These are phyloP conservation scores for Chaetodon auriga DNA, from an alignment of 2,113 vertebrate species.

Conservation along the genomic window DNA sequence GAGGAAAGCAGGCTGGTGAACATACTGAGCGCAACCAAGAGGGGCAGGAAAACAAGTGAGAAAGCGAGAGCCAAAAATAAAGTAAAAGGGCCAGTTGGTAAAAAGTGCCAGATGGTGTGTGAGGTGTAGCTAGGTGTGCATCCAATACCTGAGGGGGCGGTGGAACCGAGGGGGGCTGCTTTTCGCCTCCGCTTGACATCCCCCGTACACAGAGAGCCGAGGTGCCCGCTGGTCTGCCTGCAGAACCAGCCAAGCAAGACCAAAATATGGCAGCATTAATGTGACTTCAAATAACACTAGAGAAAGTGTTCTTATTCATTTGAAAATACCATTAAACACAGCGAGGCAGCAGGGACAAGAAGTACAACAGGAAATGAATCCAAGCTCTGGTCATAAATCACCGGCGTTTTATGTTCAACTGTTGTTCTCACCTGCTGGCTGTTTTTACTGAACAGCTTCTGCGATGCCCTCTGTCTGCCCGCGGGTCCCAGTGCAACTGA, in stretches of 20 bases:
- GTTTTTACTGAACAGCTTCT: slow-evolving; percentile 94
- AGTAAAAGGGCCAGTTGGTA: slow-evolving; percentile 56
- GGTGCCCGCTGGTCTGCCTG: slow-evolving; percentile 97
- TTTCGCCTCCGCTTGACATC: slow-evolving; percentile 98
- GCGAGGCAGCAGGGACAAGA: slow-evolving; percentile 9
- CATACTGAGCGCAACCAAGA: slow-evolving; percentile 82
- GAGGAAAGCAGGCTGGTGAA: slow-evolving; percentile 49
- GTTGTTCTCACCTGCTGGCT: slow-evolving; percentile 90
- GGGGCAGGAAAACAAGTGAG: slow-evolving; percentile 68
- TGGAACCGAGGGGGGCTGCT: slow-evolving; percentile 92
- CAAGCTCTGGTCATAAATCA: slow-evolving; percentile 18
- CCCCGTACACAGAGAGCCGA: slow-evolving; percentile 96
- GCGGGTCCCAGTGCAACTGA: slow-evolving; percentile 90
- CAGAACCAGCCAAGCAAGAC: slow-evolving; percentile 56
- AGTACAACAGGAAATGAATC: slow-evolving; percentile 1
- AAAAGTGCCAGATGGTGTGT: slow-evolving; percentile 68
- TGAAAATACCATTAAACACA: background rate
- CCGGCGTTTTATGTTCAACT: background rate
- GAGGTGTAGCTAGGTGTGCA: slow-evolving; percentile 55
- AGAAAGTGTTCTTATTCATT: background rate
- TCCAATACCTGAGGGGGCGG: slow-evolving; percentile 88
- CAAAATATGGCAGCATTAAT: slow-evolving; percentile 39
- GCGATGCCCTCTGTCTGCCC: slow-evolving; percentile 92
- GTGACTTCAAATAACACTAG: slow-evolving; percentile 1
- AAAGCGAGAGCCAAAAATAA: slow-evolving; percentile 67